Evolutionary conservation across 1,140 invertebrate species (phyloP).

Genomic region (Epicauta chinensis): DNA sequence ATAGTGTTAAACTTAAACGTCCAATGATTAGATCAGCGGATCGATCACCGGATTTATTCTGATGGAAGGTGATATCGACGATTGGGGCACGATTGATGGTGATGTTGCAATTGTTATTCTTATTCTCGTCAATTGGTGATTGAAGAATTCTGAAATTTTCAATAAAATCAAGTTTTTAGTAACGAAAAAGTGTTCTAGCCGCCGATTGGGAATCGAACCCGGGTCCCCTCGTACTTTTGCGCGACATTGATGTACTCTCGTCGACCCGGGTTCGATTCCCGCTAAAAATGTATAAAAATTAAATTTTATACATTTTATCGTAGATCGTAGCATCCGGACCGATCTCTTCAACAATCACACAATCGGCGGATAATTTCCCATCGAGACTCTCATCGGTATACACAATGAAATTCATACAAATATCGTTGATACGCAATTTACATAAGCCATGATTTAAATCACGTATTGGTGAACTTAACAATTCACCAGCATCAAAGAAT

Average conservation of each 20-base stretch:
- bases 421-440: constrained; percentile 65
- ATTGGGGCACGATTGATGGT: constrained; percentile 61
- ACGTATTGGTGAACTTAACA: constrained; percentile 66
- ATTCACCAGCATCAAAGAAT: constrained; percentile 67
- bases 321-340: constrained; percentile 50
- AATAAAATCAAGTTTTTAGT: background rate
- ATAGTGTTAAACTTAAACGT: constrained; percentile 64
- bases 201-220: too few relatives aligned
- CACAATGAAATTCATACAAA: constrained; percentile 54
- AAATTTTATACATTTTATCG: constrained; percentile 32
- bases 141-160: constrained; percentile 58
- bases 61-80: constrained; percentile 57
- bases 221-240: too few relatives aligned
- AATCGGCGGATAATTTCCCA: constrained; percentile 64
- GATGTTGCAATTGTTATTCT: constrained; percentile 52
- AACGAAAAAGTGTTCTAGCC: too few relatives aligned
- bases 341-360: constrained; percentile 64
- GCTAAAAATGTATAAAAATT: too few relatives aligned
- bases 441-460: constrained; percentile 67
- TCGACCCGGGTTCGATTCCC: too few relatives aligned
- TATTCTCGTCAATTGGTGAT: constrained; percentile 54
- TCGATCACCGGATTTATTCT: constrained; percentile 55
- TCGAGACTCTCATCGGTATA: constrained; percentile 66
- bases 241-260: too few relatives aligned
- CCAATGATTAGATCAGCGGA: constrained; percentile 65